Conservation (phyloP, 1,140 invertebrate species). For the Tetramorium alpestre region DNA sequence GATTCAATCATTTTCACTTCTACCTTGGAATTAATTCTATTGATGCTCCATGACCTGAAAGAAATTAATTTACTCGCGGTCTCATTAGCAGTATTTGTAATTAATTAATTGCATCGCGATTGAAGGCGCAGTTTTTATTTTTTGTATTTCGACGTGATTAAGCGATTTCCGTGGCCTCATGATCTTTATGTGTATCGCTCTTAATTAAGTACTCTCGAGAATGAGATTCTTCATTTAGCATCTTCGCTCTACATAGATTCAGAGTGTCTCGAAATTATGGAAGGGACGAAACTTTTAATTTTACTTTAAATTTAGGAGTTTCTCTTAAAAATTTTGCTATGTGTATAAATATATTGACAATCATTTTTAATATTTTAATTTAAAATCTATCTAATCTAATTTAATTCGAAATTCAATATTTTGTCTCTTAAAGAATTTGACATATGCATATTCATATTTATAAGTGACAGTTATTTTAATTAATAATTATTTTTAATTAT, state of each 20-base stretch:
- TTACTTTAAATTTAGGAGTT: neutral
- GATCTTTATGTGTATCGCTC: neutral
- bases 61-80: neutral
- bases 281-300: neutral
- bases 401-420: neutral
- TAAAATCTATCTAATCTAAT: neutral
- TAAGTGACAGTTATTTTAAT: neutral
- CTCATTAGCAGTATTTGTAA: slow-evolving; percentile 49
- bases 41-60: slow-evolving; percentile 3
- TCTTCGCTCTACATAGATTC: neutral
- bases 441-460: neutral
- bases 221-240: neutral
- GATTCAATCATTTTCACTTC: slow-evolving; percentile 10
- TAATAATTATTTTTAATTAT: neutral
- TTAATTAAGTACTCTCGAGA: neutral
- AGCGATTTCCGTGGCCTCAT: neutral
- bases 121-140: neutral
- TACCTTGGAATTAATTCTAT: neutral
- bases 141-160: neutral
- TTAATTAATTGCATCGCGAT: slow-evolving; percentile 39
- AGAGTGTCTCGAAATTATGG: neutral
- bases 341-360: neutral
- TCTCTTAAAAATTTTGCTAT: neutral
- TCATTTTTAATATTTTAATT: neutral
- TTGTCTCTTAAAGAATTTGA: neutral